Evolutionary conservation across 2,888 invertebrate species (phyloP), one percentile per base, ranked within the genome.

Genomic region (Eupithecia vulgata): DNA sequence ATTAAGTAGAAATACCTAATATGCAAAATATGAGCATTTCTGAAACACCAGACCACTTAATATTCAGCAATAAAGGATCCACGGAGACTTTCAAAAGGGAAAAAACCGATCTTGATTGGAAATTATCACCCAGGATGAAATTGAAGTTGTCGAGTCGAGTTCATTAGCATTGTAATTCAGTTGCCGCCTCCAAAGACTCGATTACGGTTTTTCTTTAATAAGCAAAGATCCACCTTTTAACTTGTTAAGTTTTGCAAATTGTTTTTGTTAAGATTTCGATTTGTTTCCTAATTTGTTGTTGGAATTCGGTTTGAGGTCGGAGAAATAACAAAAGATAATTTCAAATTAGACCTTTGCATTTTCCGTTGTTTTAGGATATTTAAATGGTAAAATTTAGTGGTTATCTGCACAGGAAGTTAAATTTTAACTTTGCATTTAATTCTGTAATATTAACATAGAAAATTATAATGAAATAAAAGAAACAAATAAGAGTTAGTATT

Each of bases 81-180:
- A n/a, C 25, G 17, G 67, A 5, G 37, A 68, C 17, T 17, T 64
- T 64, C 13, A 21, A 30, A 68, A 61, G 34, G 30, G 30, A 42
- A 68, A 70, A 73, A 57, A 8, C 35, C 45, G 67, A 52, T 52
- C 71, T 77, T 74, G 66, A 77, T 77, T 80, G 67, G 74, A 76
- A 82, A 85, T 86, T 83, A 85, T 84, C 81, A 84, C 81, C 80
- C 77, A 79, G 81, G 80, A 82, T 83, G 81, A 82, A 86, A 87
- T 85, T 81, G 78, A 83, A 81, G 81, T 83, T 78, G 78, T 77
- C 77, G 78, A 70, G 82, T 79, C 78, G 81, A 84, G 80, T 85
- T 84, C 85, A 89, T 91, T 90, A 89, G 85, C 82, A 89, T 88
- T 87, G 86, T 88, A 87, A 90, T 87, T 85, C 83, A 80, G 80